Base-by-base conservation (phyloP, 2,888 invertebrate species). In the Cinara cedri region DNA sequence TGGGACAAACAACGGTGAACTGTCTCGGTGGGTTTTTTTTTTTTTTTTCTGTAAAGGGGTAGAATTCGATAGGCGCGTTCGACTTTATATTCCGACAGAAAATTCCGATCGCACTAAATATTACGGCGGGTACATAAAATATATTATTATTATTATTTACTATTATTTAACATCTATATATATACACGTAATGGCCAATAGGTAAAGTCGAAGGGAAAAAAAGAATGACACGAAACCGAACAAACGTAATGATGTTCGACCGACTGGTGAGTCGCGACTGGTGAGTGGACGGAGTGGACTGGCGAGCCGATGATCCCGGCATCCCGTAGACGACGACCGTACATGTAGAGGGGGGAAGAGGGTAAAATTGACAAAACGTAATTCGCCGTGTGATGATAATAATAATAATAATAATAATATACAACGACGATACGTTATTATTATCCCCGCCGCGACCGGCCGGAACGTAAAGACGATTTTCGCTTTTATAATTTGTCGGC, bases 1-100 rank as follows among this genome's bases (percentile, higher is more conserved):
- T 76, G 24, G 54, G 66, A 76, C 55, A 46, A 55, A 57, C 75
- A 76, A 66, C 44, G 44, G 44, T 66, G 75, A 57, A 54, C 55
- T n/a, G 16, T 21, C 19, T 34, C 34, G 34, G 3, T 6, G 34
- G 34, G 34, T 3, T 34, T 34, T 4, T 34, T 34, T 34, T 6
- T 6, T 3, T 3, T 34, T 3, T 34, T 34, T 6, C 34, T 6
- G 34, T n/a, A n/a, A 6, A 6, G 3, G 34, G 51, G 16, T 51
- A 16, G 51, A 51, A 51, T 51, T 2, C 4, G 16, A 4, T 16
- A n/a, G 1, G 3, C 34, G 34, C 34, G 34, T 34, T 34, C 6
- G 34, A 34, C 34, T 3, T 4, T 4, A 34, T 6, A 6, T 34
- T 34, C 6, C 34, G 34, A 34, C 34, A 4, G 6, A 34, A 4